phyloP scores from a whole-genome alignment of 2,888 invertebrate species.

The Tridacna crocea region DNA sequence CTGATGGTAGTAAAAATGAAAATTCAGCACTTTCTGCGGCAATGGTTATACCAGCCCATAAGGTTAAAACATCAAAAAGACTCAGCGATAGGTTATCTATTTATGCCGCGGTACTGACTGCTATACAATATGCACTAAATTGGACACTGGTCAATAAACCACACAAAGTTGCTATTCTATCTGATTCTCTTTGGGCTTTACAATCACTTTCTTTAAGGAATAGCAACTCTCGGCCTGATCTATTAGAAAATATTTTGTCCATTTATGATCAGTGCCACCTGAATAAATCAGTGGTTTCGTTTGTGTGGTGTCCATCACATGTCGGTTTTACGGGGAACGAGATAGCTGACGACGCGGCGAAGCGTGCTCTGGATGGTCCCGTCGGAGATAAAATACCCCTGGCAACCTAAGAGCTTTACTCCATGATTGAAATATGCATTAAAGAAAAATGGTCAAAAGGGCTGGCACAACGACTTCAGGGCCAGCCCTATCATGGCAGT shows the following conservation, averaged over 20 bases:
- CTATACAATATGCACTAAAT: neutral
- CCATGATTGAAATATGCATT: neutral
- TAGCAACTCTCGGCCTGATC: slow-evolving; percentile 12
- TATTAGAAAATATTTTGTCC: neutral
- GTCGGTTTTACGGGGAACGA: slow-evolving; percentile 18
- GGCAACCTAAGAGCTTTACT: neutral
- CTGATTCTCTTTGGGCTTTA: slow-evolving; percentile 14
- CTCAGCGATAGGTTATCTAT: neutral
- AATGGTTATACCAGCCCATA: neutral
- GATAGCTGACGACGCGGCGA: slow-evolving; percentile 17
- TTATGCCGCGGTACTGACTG: neutral
- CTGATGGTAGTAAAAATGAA: slow-evolving; percentile 21
- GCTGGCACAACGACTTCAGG: neutral
- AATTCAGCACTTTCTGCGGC: slow-evolving; percentile 8
- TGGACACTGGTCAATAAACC: neutral
- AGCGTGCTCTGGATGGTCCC: neutral
- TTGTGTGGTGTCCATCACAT: slow-evolving; percentile 30
- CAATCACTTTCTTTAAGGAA: neutral
- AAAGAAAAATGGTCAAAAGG: neutral
- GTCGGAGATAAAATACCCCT: neutral
- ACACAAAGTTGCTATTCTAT: slow-evolving; percentile 5
- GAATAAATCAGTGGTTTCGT: neutral
- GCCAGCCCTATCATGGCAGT: neutral
- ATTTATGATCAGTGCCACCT: slow-evolving; percentile 1
- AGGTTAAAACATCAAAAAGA: neutral